Conservation (phyloP, 2,888 invertebrate genomes). For the Ophraella communa region DNA sequence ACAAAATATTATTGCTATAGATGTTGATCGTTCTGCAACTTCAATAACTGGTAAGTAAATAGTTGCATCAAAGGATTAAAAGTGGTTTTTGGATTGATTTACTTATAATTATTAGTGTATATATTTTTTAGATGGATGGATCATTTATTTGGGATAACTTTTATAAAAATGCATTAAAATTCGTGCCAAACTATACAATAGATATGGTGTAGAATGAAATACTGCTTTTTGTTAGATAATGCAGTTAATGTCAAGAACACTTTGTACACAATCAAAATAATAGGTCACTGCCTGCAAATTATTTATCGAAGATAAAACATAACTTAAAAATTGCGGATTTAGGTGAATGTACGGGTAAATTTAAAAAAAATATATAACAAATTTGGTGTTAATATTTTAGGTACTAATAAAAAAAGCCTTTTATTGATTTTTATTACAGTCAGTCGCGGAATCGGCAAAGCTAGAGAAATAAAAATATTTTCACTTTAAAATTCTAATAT, state of each 20-base stretch:
- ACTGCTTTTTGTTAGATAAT: not conserved
- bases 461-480: too few relatives aligned
- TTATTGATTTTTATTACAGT: not conserved
- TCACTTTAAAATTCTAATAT: too few relatives aligned
- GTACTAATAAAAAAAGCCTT: not conserved
- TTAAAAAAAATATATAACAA: conserved; percentile 1
- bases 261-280: not conserved
- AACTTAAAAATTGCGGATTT: not conserved
- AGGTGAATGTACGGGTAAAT: not conserved
- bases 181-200: not conserved
- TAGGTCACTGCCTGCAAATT: conserved; percentile 1
- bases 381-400: not conserved
- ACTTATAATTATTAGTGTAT: not conserved
- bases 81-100: not conserved
- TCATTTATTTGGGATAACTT: not conserved
- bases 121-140: not conserved
- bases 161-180: not conserved
- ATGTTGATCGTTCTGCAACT: too few relatives aligned
- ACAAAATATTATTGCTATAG: too few relatives aligned
- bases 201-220: not conserved
- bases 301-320: not conserved
- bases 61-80: not conserved
- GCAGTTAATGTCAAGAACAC: not conserved
- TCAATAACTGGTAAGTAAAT: not conserved
- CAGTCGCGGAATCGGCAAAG: not conserved